Base-by-base conservation (phyloP, 2,113 vertebrate genomes). In the Panthera tigris region DNA sequence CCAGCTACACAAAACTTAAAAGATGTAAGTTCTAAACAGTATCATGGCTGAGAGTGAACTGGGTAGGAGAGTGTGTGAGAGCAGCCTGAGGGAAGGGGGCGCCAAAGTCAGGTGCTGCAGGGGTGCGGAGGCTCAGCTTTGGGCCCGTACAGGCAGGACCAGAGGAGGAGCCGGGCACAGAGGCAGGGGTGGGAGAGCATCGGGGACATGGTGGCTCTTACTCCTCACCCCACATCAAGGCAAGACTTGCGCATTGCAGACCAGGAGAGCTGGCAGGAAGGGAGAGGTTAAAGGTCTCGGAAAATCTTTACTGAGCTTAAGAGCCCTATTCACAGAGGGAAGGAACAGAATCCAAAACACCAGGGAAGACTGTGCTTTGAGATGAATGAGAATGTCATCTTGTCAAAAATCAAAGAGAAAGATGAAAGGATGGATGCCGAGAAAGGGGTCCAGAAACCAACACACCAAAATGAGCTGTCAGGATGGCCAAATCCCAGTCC, bases 1-100 rank as follows among this genome's bases (percentile, higher is more conserved):
- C 68, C 27, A 86, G 41, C 31, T 48, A n/a, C 36, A 82, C 48
- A 95, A 50, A 82, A 81, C 31, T 65, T 29, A 82, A 89, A 88
- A 92, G 33, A 21, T 27, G 27, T 18, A 50, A 15, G 39, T 45
- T 48, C 74, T 74, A 8, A 71, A 65, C 29, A 18, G 61, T 16
- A 5, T 10, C 41, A 33, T 2, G 36, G 65, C 25, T 89, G 79
- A 63, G 6, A 41, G 13, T 10, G 13, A 55, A 19, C 7, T 0
- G 1, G 31, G 61, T 5, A 3, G 4, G 78, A 1, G 16, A 33
- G 65, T 10, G 15, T 55, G 16, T 0, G 4, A 36, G 4, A n/a
- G 4, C 41, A n/a, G 81, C 41, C 50, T 3, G 25, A 41, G 79
- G 87, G 65, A 52, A 7, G 0, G 33, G n/a, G 48, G 3, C 1